Base-by-base conservation (phyloP, 2,888 invertebrate genomes). In the Catonia carolina region DNA sequence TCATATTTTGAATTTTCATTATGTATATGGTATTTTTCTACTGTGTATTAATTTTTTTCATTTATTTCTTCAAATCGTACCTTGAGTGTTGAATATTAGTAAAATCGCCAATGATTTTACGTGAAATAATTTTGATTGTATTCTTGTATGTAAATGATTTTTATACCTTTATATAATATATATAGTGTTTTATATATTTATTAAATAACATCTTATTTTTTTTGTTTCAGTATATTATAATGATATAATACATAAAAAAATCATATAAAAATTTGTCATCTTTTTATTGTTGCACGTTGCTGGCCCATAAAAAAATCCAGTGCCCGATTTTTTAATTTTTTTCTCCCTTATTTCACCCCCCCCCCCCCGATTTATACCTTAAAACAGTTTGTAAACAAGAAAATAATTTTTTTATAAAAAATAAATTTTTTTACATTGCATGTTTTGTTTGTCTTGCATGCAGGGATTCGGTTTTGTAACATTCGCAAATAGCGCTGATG, bases 391-490 rank as follows among this genome's bases (percentile, higher is more conserved):
- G 72, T 72, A 75, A 73, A 71, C 71, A 73, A 75, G 72, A 74
- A 75, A 77, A 59, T 58, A 61, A 59, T 56, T 61, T 27, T 42
- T 45, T 45, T 45, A 58, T 58, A 62, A 58, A 60, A 27, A 27
- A 27, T 27, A 27, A 27, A 27, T 27, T 27, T 27, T 63, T 83
- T 75, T 78, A 85, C 86, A 87, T 86, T 88, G 88, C 88, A 88
- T 88, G 88, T 87, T 86, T 87, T 88, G 86, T 89, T 86, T 88
- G 89, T 90, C 88, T 83, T 89, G 89, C 91, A 90, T 90, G 88
- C 92, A 99, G 98, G 99, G 99, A 86, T 99, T 99, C 89, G 98
- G 98, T 89, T 99, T 99, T 92, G 98, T 99, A 88, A 99, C 98
- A 87, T 99, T 99, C 93, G 96, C 96, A 88, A 95, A 93, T 89